phyloP scores from a whole-genome alignment of 2,113 vertebrate species.

The Zonotrichia leucophrys region DNA sequence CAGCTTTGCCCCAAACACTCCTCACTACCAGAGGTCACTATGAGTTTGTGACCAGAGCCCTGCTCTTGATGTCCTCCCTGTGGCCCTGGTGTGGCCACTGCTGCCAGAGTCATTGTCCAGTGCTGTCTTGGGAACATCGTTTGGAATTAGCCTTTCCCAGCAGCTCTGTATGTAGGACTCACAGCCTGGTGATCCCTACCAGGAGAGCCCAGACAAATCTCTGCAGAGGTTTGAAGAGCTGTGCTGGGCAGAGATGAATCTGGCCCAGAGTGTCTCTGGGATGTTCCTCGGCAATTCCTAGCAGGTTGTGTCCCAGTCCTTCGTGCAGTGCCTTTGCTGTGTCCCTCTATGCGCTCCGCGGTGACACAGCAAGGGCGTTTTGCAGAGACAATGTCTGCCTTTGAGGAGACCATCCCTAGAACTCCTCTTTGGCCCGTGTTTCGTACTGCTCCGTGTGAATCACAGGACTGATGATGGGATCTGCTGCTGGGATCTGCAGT shows the following conservation, averaged over 20 bases:
- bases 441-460: conserved; percentile 67
- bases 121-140: neutral
- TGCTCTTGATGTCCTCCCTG: neutral
- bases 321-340: neutral
- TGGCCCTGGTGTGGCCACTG: neutral
- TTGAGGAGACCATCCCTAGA: neutral
- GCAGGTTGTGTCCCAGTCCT: neutral
- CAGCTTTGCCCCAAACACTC: neutral
- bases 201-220: neutral
- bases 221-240: neutral
- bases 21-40: neutral
- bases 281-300: neutral
- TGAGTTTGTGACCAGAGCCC: neutral
- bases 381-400: neutral
- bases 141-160: neutral
- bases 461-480: conserved; percentile 67
- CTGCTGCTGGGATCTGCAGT: conserved; percentile 61
- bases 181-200: neutral
- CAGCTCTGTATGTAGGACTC: neutral
- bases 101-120: neutral
- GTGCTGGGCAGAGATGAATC: neutral
- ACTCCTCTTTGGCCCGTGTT: neutral
- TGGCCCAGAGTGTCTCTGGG: neutral
- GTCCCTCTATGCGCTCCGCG: neutral
- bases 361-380: neutral